Evolutionary conservation across 2,797 vertebrate genomes (phyloP).

Genomic region (Coracias cyanogaster): DNA sequence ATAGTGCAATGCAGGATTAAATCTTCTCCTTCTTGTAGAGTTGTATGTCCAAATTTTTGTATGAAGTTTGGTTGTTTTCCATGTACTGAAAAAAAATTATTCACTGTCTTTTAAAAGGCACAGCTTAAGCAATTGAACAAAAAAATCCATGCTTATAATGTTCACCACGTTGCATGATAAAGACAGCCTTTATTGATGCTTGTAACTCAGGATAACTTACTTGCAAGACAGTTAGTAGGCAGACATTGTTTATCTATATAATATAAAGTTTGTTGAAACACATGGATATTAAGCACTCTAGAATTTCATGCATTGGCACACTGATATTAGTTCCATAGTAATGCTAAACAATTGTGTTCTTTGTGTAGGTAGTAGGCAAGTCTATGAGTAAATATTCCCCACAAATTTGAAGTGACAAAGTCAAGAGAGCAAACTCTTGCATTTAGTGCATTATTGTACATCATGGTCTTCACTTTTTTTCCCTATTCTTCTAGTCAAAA

Average conservation of each 20-base stretch:
- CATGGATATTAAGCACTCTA: not conserved
- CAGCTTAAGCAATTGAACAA: not conserved
- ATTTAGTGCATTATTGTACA: not conserved
- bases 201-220: not conserved
- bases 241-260: not conserved
- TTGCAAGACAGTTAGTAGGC: not conserved
- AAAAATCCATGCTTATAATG: not conserved
- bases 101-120: not conserved
- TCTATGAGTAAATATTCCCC: not conserved
- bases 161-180: not conserved
- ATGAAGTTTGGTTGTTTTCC: conserved; percentile 52
- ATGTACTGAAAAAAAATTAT: conserved; percentile 52
- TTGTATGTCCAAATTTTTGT: conserved; percentile 44
- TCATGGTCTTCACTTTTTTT: rapidly evolving
- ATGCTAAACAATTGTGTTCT: not conserved
- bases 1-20: conserved; percentile 57
- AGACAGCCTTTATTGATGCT: not conserved
- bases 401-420: not conserved
- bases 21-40: conserved; percentile 67
- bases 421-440: not conserved
- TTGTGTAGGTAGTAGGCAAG: not conserved
- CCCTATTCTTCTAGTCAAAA: not conserved
- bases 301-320: not conserved
- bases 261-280: not conserved
- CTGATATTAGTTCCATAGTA: not conserved